Base-by-base conservation (phyloP, 2,113 vertebrate species). In the Paramisgurnus dabryanus region DNA sequence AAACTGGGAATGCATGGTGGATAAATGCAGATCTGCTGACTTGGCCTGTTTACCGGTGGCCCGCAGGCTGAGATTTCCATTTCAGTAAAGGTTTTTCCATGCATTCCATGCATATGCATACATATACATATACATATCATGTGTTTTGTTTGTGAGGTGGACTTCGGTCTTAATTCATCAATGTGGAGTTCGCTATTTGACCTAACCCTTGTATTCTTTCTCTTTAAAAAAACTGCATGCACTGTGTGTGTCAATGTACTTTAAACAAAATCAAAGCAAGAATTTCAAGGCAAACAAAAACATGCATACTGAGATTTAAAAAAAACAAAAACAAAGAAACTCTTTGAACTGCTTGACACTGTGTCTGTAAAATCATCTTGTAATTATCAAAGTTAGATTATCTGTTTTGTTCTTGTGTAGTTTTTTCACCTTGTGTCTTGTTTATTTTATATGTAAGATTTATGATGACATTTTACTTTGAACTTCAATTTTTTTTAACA, bases 21-120 rank as follows among this genome's bases (percentile, higher is more conserved):
- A 84, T 73, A 60, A 75, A 49, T 45, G 69, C 40, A 22, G 53
- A 75, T 85, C 79, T 85, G 82, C 84, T 83, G 82, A 89, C 73
- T 17, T 57, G 43, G 40, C 15, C 11, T 61, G 6, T 17, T 17
- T 58, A 22, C 41, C 40, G 7, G n/a, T 3, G 17, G 17, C 55
- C 18, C 17, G 6, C 55, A 58, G 6, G 55, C n/a, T 18, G 10
- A 67, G 13, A 12, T 75, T 41, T 60, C 53, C 64, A 53, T 76
- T 81, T 75, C 57, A 67, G 63, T 61, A n/a, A 68, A 63, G 41
- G n/a, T 55, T 82, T 22, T 72, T 71, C 22, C 72, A 17, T 81
- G 9, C 69, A 43, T 65, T 80, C 1, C 27, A 34, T 34, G 2
- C 27, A 34, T 34, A 34, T 34, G 2, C 3, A 34, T 34, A 34